These are phyloP conservation scores for Ameiurus melas DNA, from an alignment of 2,113 vertebrate species.

Conservation along the genomic window DNA sequence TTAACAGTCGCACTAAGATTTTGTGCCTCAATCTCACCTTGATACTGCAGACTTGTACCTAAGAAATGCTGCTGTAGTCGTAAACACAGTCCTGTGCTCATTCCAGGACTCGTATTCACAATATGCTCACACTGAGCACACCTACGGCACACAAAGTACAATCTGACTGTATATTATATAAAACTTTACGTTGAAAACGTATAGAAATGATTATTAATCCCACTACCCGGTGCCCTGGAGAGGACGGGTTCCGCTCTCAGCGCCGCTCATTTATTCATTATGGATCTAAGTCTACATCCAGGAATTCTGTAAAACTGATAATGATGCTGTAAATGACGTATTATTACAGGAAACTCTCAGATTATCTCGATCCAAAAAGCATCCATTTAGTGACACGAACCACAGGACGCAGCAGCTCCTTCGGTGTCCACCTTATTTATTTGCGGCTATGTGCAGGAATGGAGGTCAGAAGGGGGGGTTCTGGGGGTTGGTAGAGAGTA, in stretches of 20 bases:
- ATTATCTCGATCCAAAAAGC: not conserved
- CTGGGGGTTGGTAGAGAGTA: not conserved
- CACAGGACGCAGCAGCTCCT: not conserved
- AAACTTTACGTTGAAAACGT: no score
- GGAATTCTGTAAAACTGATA: not conserved
- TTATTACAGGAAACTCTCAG: not conserved
- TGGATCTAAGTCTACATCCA: not conserved
- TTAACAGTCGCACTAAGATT: not conserved
- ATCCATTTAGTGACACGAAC: not conserved
- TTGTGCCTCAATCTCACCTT: not conserved
- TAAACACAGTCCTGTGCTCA: not conserved
- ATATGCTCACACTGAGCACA: not conserved
- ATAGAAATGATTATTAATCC: not conserved
- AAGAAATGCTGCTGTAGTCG: not conserved
- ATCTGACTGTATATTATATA: not conserved
- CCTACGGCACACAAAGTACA: not conserved
- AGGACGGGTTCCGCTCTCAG: not conserved
- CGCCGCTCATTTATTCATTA: not conserved
- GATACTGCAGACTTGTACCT: no score
- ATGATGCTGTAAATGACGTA: no score
- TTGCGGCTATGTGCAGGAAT: constrained; percentile 46
- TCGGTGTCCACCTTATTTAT: not conserved
- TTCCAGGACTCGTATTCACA: not conserved
- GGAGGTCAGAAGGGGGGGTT: constrained; percentile 45
- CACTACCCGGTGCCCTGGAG: not conserved